Base-by-base conservation (phyloP, 2,113 vertebrate species). In the Limanda limanda region DNA sequence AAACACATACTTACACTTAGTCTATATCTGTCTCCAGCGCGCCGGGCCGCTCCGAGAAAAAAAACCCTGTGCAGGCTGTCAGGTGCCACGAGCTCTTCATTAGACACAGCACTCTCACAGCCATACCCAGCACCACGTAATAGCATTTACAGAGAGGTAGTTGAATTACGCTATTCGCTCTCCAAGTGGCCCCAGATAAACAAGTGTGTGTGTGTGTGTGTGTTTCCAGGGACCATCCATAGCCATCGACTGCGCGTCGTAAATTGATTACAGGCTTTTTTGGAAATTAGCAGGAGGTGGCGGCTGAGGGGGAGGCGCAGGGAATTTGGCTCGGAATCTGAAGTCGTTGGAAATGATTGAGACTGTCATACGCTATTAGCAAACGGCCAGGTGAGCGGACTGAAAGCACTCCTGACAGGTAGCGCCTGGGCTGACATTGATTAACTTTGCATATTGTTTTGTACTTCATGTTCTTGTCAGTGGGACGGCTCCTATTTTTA, bases 111-210 rank as follows among this genome's bases (percentile, higher is more conserved):
- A 71, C 82, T 83, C 87, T 83, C 80, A 68, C 78, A 77, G 77
- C 84, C 75, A 72, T 82, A 71, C 83, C 83, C 79, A 21, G 77
- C 78, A 37, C 78, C 79, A 82, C 85, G 82, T 88, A 89, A 89
- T 90, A 74, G 71, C 75, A 85, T 91, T 90, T 88, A 84, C 81
- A 76, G 87, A 87, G 80, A 86, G 76, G 67, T 84, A 86, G 87
- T 87, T 83, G 87, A 90, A 86, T 92, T 89, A 88, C 66, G 35
- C 86, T 62, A 47, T 66, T 71, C 31, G 62, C 76, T 62, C 35
- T 21, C 37, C 57, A 40, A 82, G 59, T 69, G 79, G 47, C 77
- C 82, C 72, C 76, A 35, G 67, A 62, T 60, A 78, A 90, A 80
- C 15, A 52, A 66, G 64, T 51, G 58, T 31, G 27, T 31, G 27